A percentile compares a stretch with the other conserved stretches of the same genome.
These are phyloP conservation scores for Alcedo atthis DNA, from an alignment of 2,797 vertebrate species.

Conservation along the genomic window DNA sequence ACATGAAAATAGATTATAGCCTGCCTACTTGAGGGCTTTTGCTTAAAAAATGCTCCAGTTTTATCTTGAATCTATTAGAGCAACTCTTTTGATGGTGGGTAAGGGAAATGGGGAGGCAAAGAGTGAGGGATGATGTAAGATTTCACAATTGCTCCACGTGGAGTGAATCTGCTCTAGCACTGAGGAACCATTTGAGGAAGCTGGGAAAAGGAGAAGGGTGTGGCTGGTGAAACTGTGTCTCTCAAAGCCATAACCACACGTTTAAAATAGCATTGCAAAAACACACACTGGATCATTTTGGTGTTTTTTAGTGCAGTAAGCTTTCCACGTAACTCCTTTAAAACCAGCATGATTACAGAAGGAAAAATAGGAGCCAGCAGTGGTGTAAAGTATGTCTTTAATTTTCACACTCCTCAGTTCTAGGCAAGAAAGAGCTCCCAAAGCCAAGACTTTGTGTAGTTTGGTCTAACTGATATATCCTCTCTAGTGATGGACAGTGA, in stretches of 20 bases:
- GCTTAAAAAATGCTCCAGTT: not conserved
- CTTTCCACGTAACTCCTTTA: not conserved
- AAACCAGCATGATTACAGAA: not conserved
- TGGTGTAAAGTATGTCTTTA: not conserved
- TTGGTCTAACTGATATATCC: not conserved
- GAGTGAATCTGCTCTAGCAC: constrained; percentile 1
- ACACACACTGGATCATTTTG: not conserved
- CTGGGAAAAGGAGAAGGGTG: constrained; percentile 65
- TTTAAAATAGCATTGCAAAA: constrained; percentile 62
- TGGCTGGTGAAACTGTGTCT: constrained; percentile 28
- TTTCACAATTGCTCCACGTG: constrained; percentile 31
- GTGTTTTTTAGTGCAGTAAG: not conserved
- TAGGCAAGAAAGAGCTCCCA: not conserved
- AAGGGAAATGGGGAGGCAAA: not conserved
- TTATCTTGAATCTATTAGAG: not conserved
- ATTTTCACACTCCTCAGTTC: not conserved
- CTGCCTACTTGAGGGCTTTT: not conserved
- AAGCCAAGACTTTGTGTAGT: not conserved
- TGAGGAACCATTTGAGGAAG: constrained; percentile 50
- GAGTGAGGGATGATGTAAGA: constrained; percentile 28
- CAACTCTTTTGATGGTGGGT: not conserved
- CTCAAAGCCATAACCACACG: constrained; percentile 44
- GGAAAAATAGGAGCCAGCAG: not conserved
- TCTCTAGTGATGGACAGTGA: not conserved
- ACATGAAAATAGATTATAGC: not conserved